Evolutionary conservation across 1,140 invertebrate genomes (phyloP), one percentile per base, ranked within the genome.

Genomic region (Brachionus asplanchnoidis): DNA sequence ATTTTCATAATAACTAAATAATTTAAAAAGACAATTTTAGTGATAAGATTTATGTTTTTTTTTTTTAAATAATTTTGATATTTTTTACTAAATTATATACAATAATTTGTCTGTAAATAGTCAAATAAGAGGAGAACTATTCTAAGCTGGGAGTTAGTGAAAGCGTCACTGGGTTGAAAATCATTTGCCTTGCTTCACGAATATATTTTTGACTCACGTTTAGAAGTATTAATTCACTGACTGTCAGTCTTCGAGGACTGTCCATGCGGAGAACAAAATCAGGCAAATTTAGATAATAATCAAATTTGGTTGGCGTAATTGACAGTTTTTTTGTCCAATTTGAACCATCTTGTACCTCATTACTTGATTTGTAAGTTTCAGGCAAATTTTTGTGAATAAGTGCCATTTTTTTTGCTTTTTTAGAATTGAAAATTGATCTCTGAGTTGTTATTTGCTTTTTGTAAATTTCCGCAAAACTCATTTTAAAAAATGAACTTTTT

Each of bases 151-250:
- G 77, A n/a, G 11, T 4, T 17, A 80, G 32, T n/a, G 42, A 28
- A 32, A 80, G n/a, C 3, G 23, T 50, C 23, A 80, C 36, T n/a
- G 77, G 77, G 53, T 80, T 32, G 17, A 80, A 80, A 20, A 56
- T n/a, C 77, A 80, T 56, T 53, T 32, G 42, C 17, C 56, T 28
- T 7, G 77, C 77, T 28, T 80, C 77, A 8, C 12, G 26, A n/a
- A 80, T n/a, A 32, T 60, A 65, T 40, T 65, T 80, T 40, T 80
- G 42, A 20, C 77, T 80, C 5, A 80, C n/a, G 20, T 53, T 53
- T 9, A 80, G n/a, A 6, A 28, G 32, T 26, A 7, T 53, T 28
- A 80, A 14, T 80, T 80, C 77, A 17, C 26, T 56, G n/a, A 80
- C 28, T 23, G 77, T 26, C 3, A 80, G 23, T 12, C 42, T 56